These are phyloP conservation scores for Rousettus leschenaultii DNA, from an alignment of 2,113 vertebrate species.

Conservation along the genomic window DNA sequence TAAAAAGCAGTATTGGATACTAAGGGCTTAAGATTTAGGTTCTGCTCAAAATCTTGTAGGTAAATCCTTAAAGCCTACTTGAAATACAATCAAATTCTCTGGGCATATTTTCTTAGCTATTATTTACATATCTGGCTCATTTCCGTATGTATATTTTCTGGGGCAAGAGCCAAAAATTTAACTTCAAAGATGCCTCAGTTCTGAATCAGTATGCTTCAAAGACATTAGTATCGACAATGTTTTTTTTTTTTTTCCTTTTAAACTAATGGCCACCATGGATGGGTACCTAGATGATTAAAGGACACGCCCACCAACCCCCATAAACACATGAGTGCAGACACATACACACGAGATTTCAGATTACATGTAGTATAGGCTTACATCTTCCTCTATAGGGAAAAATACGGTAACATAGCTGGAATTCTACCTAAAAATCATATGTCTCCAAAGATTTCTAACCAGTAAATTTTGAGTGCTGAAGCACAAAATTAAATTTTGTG, in stretches of 20 bases:
- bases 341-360: background rate
- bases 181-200: conserved; percentile 45
- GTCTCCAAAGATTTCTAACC: background rate
- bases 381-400: background rate
- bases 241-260: background rate
- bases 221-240: background rate
- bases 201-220: conserved; percentile 45
- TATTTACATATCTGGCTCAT: conserved; percentile 47
- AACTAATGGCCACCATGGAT: background rate
- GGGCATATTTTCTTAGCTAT: conserved; percentile 22
- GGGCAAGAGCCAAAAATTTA: conserved; percentile 41
- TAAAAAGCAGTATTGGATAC: background rate
- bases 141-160: conserved; percentile 38
- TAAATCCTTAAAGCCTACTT: conserved; percentile 12
- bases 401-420: background rate
- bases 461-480: conserved; percentile 5
- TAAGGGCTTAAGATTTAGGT: background rate
- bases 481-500: conserved; percentile 39
- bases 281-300: background rate
- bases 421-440: background rate
- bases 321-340: too few relatives aligned
- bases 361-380: background rate
- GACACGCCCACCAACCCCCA: background rate
- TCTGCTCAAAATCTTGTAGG: conserved; percentile 3
- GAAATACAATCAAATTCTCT: conserved; percentile 6